Conservation (phyloP, 2,888 invertebrate species). For the Pseudolycoriella hygida region DNA sequence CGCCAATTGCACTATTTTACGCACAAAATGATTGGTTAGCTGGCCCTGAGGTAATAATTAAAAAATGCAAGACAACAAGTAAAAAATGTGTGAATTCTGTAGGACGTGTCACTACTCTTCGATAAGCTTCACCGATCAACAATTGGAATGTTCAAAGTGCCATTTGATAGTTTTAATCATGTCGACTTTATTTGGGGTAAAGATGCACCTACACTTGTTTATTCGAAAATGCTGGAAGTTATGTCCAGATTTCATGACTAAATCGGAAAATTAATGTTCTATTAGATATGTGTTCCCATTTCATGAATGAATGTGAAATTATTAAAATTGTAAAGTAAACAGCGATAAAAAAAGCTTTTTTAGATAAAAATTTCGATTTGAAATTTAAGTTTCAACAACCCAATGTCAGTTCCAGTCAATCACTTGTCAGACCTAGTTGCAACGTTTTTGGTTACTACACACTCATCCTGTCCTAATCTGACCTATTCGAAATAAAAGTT, state of each 20-base stretch:
- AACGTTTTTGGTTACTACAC: too few relatives aligned
- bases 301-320: too few relatives aligned
- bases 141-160: constrained; percentile 39
- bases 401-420: too few relatives aligned
- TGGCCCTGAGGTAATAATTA: constrained; percentile 30
- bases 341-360: too few relatives aligned
- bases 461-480: too few relatives aligned
- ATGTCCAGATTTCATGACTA: background rate
- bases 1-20: constrained; percentile 39
- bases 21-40: constrained; percentile 58
- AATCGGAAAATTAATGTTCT: too few relatives aligned
- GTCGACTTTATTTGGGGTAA: constrained; percentile 51
- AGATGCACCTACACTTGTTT: constrained; percentile 41
- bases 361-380: too few relatives aligned
- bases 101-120: constrained; percentile 39
- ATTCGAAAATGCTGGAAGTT: constrained; percentile 30
- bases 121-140: constrained; percentile 33
- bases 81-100: constrained; percentile 3
- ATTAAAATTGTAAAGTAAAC: too few relatives aligned
- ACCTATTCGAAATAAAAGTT: too few relatives aligned
- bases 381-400: too few relatives aligned
- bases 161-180: constrained; percentile 47
- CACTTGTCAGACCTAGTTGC: too few relatives aligned
- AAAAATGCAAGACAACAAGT: background rate
- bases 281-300: too few relatives aligned